Evolutionary conservation across 2,113 vertebrate genomes (phyloP).

Genomic region (Prinia subflava): DNA sequence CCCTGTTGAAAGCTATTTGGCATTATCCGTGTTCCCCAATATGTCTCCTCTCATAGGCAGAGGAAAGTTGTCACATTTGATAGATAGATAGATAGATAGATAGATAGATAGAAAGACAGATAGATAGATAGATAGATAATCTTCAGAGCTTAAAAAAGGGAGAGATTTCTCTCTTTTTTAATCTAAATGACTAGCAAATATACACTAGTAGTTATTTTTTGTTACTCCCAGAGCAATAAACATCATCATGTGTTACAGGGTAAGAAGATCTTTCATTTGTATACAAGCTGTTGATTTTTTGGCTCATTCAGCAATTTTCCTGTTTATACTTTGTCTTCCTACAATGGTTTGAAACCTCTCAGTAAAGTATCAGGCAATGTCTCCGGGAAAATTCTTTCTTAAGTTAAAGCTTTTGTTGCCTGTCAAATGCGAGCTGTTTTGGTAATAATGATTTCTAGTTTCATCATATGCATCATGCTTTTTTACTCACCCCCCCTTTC

Average conservation of each 20-base stretch:
- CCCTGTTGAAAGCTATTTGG: conserved; percentile 48
- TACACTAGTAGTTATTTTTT: background rate
- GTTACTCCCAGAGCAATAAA: background rate
- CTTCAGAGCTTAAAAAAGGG: background rate
- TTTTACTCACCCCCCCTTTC: accelerated
- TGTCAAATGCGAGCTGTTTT: background rate
- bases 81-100: background rate
- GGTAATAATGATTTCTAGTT: background rate
- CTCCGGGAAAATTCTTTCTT: background rate
- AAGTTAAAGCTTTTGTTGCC: background rate
- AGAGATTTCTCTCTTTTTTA: background rate
- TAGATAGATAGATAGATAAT: no score
- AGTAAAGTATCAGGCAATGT: background rate
- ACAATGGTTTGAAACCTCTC: background rate
- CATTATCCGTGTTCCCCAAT: background rate
- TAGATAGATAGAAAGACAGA: no score
- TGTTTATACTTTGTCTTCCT: background rate
- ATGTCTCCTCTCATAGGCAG: background rate
- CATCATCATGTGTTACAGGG: background rate
- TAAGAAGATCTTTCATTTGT: background rate
- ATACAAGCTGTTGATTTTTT: background rate
- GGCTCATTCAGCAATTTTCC: background rate
- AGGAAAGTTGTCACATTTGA: background rate
- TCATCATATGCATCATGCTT: background rate
- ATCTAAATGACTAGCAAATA: background rate